Evolutionary conservation across 1,140 invertebrate genomes (phyloP).

Genomic region (Thereuonema tuberculata): DNA sequence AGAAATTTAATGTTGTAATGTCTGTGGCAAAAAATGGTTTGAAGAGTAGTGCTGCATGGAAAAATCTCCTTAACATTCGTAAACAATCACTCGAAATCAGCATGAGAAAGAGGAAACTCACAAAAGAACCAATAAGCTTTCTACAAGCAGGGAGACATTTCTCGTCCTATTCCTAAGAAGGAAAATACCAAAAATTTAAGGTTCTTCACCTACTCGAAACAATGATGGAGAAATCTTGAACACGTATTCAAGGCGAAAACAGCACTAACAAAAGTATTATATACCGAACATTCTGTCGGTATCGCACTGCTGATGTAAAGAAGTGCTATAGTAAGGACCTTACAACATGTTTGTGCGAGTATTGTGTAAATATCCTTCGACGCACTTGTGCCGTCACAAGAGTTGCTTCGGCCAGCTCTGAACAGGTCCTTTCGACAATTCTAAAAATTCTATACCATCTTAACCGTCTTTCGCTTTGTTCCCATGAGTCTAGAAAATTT

Average conservation of each 20-base stretch:
- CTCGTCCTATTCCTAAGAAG: not conserved
- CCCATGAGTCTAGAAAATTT: not conserved
- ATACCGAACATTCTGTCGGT: not conserved
- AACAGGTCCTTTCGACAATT: too few relatives aligned
- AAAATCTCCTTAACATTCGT: not conserved
- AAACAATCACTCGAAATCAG: not conserved
- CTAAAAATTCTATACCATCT: not conserved
- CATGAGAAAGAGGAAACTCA: not conserved
- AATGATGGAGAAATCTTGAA: not conserved
- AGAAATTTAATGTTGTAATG: not conserved
- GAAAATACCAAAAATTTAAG: not conserved
- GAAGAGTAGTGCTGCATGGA: not conserved
- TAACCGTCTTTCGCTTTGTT: not conserved
- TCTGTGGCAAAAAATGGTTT: not conserved
- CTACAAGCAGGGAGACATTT: not conserved
- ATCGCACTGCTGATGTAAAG: not conserved
- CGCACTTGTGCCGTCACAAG: not conserved
- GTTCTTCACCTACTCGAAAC: too few relatives aligned
- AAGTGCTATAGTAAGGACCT: too few relatives aligned
- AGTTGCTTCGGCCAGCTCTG: not conserved
- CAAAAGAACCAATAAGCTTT: not conserved
- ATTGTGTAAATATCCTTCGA: not conserved
- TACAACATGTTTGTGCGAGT: not conserved
- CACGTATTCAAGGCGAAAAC: not conserved
- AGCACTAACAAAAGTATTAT: not conserved